Percentiles rank a stretch among this genome's conserved stretches.
These are phyloP conservation scores for Pipa parva DNA, from an alignment of 2,113 vertebrate genomes.

Conservation along the genomic window DNA sequence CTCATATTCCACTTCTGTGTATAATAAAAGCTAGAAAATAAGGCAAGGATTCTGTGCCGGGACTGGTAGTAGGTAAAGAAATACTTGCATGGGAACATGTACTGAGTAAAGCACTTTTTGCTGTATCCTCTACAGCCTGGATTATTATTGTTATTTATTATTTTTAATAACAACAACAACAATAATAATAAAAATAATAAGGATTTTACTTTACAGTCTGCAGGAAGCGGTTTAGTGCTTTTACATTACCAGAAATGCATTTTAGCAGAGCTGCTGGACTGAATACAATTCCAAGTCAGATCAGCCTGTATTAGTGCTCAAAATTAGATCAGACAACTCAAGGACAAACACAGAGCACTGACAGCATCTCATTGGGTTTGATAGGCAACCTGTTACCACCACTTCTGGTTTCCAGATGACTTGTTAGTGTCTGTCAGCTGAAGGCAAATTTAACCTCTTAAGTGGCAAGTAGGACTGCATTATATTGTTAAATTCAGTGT, in stretches of 20 bases:
- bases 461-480: neutral
- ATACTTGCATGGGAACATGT: no score
- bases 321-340: constrained; percentile 37
- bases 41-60: no score
- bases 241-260: neutral
- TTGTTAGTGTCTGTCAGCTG: constrained; percentile 9
- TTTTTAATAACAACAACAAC: no score
- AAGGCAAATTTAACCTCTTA: constrained; percentile 20
- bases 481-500: no score
- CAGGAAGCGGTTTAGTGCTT: neutral
- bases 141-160: no score
- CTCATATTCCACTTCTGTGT: no score
- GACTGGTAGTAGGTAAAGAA: no score
- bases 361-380: constrained; percentile 25
- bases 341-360: constrained; percentile 24
- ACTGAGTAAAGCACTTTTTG: no score
- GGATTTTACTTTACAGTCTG: neutral
- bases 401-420: constrained; percentile 33
- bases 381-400: constrained; percentile 29
- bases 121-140: no score
- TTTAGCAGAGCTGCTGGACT: constrained; percentile 1
- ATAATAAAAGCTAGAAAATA: no score
- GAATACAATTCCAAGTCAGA: constrained; percentile 32
- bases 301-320: constrained; percentile 21
- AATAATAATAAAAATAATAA: neutral